Conservation (phyloP, 2,797 vertebrate genomes). For the Galagoides demidoff region DNA sequence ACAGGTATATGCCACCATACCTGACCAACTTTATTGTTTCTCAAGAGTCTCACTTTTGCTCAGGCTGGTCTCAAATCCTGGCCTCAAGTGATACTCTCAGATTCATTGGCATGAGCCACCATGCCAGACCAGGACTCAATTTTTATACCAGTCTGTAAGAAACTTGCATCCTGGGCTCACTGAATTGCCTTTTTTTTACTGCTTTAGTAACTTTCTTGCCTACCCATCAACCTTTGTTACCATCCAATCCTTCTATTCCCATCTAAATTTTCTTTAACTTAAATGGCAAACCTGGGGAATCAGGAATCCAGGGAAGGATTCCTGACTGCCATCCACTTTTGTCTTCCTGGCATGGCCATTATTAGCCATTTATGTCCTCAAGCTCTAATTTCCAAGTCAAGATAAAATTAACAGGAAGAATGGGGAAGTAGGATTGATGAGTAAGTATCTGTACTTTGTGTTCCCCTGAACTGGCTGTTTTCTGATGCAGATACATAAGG, state of each 20-base stretch:
- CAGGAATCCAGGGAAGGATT: background rate
- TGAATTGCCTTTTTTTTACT: background rate
- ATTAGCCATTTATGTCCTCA: background rate
- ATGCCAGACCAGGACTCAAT: background rate
- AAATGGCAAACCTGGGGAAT: slow-evolving; percentile 12
- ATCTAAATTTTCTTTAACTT: slow-evolving; percentile 27
- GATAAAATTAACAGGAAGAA: slow-evolving; percentile 50
- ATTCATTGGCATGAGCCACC: background rate
- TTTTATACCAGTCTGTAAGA: background rate
- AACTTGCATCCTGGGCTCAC: background rate
- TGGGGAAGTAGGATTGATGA: background rate
- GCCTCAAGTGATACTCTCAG: background rate
- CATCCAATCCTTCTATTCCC: background rate
- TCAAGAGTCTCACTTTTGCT: background rate
- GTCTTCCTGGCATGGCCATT: background rate
- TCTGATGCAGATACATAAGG: background rate
- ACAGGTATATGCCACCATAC: background rate
- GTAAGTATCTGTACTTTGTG: slow-evolving; percentile 8
- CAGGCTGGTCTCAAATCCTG: background rate
- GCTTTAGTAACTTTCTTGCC: background rate
- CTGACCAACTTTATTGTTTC: background rate
- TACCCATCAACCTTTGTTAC: background rate
- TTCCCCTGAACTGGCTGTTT: background rate
- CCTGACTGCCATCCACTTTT: slow-evolving; percentile 12
- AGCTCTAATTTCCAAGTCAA: slow-evolving; percentile 25